These are phyloP conservation scores for Tiaroga cobitis DNA, from an alignment of 2,797 vertebrate species.

Conservation along the genomic window DNA sequence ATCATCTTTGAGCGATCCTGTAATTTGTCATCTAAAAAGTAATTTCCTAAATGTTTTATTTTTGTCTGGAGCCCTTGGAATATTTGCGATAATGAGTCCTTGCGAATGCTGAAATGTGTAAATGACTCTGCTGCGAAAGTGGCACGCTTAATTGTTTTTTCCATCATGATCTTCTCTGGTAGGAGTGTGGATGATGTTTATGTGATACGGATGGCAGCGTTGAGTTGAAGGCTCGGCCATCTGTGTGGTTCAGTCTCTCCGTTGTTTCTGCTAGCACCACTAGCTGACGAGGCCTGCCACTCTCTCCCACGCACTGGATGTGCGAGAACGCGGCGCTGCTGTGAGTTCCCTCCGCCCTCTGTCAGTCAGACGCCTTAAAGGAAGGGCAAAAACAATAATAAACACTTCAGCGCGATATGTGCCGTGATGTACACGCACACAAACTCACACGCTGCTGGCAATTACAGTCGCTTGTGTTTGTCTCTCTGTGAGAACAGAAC, in stretches of 20 bases:
- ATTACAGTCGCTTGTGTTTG: conserved; percentile 65
- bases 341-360: conserved; percentile 50
- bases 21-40: conserved; percentile 13
- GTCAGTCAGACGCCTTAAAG: conserved; percentile 68
- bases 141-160: conserved; percentile 46
- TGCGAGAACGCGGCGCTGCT: conserved; percentile 62
- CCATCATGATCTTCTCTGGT: conserved; percentile 69
- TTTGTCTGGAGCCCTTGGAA: not conserved
- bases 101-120: not conserved
- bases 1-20: not conserved
- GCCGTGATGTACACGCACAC: conserved; percentile 53
- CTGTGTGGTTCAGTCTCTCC: conserved; percentile 56
- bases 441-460: conserved; percentile 58
- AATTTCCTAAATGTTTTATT: conserved; percentile 15
- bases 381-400: conserved; percentile 70
- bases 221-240: conserved; percentile 72
- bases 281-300: conserved; percentile 37
- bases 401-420: conserved; percentile 61
- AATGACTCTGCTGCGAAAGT: conserved; percentile 17
- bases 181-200: conserved; percentile 69
- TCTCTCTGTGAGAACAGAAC: conserved; percentile 69
- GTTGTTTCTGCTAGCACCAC: conserved; percentile 33
- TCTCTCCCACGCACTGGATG: conserved; percentile 62
- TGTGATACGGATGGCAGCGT: conserved; percentile 60
- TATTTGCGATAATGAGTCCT: conserved; percentile 13